Evolutionary conservation across 2,888 invertebrate genomes (phyloP), one percentile per base, ranked within the genome.

Genomic region (Tinea trinotella): DNA sequence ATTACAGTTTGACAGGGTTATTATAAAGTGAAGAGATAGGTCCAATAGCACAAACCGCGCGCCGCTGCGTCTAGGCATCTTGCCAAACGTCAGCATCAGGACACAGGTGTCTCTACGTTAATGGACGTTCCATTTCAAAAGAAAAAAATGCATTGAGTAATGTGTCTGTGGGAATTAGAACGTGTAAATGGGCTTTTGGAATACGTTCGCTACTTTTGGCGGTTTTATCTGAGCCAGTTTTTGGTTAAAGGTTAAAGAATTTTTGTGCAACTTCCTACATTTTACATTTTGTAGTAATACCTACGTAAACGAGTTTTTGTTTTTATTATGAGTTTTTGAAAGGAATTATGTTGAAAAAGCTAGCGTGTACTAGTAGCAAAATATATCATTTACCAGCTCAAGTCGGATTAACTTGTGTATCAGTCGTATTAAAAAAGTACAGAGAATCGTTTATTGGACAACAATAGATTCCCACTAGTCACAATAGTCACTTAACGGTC

Each of bases 71-170:
- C 57, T 54, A 59, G 67, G 67, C 67, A 64, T 55, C 35, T 15
- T 57, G 67, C 67, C 67, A 67, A 67, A 61, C 57, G 50, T 50
- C 50, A 50, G 24, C 54, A 49, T 54, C 57, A 48, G 54, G 57
- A 59, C 59, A 52, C 67, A 67, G 67, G 67, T 65, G 67, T 58
- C 62, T 60, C 56, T 50, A 22, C 24, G 24, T 24, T 50, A 50
- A 50, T 24, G 50, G 50, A 50, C 50, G 22, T 46, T 46, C 17
- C 7, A 19, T 17, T 46, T 46, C 15, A 19, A 10, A 46, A 46
- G 46, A 46, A 46, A 50, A 50, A 24, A 50, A 49, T 15, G 50
- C 50, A 50, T 24, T 50, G 50, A 50, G 13, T 50, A 50, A 50
- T 50, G 50, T 50, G 50, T 50, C 50, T 50, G 50, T 15, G 10